Conservation (phyloP, 2,797 vertebrate genomes). For the Cirrhinus molitorella region DNA sequence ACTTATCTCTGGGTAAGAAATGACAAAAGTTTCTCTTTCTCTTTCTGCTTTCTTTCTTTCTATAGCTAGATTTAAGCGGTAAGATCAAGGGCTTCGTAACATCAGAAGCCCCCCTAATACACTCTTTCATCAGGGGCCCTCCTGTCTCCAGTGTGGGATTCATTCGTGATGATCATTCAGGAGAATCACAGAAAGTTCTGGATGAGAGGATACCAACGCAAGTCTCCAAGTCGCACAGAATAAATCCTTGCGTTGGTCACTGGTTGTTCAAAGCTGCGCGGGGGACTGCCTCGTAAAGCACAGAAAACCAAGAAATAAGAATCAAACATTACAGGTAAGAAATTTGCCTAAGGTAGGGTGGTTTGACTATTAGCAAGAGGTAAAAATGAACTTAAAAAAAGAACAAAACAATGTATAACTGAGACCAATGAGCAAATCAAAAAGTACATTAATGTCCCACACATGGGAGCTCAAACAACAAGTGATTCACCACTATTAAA, state of each 20-base stretch:
- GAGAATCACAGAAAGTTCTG: slow-evolving; percentile 64
- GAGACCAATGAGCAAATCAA: slow-evolving; percentile 81
- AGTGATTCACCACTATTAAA: slow-evolving; percentile 86
- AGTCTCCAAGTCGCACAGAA: slow-evolving; percentile 53
- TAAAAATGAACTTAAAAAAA: slow-evolving; percentile 57
- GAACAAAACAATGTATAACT: slow-evolving; percentile 72
- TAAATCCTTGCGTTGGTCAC: slow-evolving; percentile 47
- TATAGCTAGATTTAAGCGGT: slow-evolving; percentile 36
- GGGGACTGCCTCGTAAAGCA: slow-evolving; percentile 55
- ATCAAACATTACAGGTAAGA: slow-evolving; percentile 76
- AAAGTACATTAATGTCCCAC: slow-evolving; percentile 78
- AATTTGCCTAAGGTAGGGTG: slow-evolving; percentile 72
- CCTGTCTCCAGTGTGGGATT: slow-evolving; percentile 65
- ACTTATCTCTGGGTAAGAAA: slow-evolving; percentile 51
- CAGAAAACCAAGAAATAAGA: slow-evolving; percentile 58
- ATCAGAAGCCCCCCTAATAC: slow-evolving; percentile 60
- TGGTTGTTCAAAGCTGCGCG: slow-evolving; percentile 48
- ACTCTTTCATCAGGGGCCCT: slow-evolving; percentile 69
- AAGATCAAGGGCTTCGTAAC: slow-evolving; percentile 47
- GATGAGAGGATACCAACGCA: slow-evolving; percentile 57
- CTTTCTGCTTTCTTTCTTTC: slow-evolving; percentile 5
- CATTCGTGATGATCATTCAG: slow-evolving; percentile 68
- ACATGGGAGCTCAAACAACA: slow-evolving; percentile 77
- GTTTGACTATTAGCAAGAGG: slow-evolving; percentile 63
- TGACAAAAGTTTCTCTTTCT: slow-evolving; percentile 58